These are phyloP conservation scores for Penaeus monodon DNA, from an alignment of 2,888 invertebrate genomes.

Conservation along the genomic window DNA sequence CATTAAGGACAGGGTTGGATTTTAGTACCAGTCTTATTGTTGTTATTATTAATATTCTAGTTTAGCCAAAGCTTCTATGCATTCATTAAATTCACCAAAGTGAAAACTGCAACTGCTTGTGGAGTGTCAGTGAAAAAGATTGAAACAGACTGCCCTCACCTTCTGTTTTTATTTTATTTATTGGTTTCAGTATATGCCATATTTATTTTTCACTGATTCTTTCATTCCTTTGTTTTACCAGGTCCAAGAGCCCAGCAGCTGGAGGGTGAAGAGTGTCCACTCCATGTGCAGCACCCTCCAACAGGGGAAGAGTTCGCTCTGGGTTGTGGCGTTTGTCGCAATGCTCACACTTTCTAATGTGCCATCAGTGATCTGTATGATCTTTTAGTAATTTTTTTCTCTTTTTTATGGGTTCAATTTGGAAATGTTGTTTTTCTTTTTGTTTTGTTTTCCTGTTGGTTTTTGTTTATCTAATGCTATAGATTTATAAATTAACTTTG, in stretches of 20 bases:
- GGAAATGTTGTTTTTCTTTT: background rate
- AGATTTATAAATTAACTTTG: too few species aligned
- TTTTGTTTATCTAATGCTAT: too few species aligned
- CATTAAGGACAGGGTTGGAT: too few species aligned
- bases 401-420: background rate
- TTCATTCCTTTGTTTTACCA: constrained; percentile 68
- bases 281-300: constrained; percentile 94
- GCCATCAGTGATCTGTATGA: background rate
- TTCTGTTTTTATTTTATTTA: background rate
- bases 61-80: too few species aligned
- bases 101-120: too few species aligned
- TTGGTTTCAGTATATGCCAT: background rate
- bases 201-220: background rate
- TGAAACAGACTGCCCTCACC: too few species aligned
- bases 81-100: too few species aligned
- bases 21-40: too few species aligned
- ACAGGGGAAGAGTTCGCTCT: constrained; percentile 98
- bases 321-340: constrained; percentile 97
- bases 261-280: constrained; percentile 94
- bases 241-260: constrained; percentile 93
- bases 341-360: constrained; percentile 87
- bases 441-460: too few species aligned
- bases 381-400: background rate
- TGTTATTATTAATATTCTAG: too few species aligned
- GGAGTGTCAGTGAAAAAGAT: too few species aligned